Base-by-base conservation (phyloP, 2,113 vertebrate species). In the Colaptes auratus region DNA sequence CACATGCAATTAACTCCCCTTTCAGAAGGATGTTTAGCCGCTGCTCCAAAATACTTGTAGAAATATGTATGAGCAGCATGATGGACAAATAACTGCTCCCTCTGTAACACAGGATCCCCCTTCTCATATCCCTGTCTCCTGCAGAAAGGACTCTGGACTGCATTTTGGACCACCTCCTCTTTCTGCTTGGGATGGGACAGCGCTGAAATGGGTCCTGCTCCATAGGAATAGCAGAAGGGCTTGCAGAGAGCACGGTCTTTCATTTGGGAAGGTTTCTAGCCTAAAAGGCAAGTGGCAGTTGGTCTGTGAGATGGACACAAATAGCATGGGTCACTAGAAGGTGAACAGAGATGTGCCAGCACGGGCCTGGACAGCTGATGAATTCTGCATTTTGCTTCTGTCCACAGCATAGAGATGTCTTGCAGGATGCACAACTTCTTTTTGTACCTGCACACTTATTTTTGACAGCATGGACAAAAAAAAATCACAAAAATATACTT, bases 11-110 rank as follows among this genome's bases (percentile, higher is more conserved):
- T n/a, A 67, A 61, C 44, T 71, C 30, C 20, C 5, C 69, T 75
- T 90, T 58, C 46, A 53, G 80, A 86, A 50, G 6, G 35, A 50
- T 6, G 2, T 10, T 65, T 78, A 72, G 46, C 10, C 55, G 77
- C 3, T 25, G 30, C 30, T 93, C 61, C 58, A 71, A 71, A 75
- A 44, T 15, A n/a, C 7, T 46, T 33, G 35, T 6, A 81, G 56
- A 86, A 78, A 59, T 39, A 50, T 1, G 2, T 12, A 30, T 0
- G 1, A 63, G n/a, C 39, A 86, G 9, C 39, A 55, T 1, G 14
- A 77, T 10, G 10, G 20, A 12, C 52, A 86, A 72, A 70, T 0
- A 67, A 10, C 60, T 70, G 35, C 19, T 48, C 35, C 25, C 4
- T 63, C 55, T 7, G 5, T 24, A 80, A 65, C 6, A 27, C 27